Evolutionary conservation across 2,113 vertebrate species (phyloP).

Genomic region (Orientallactaga bullata): DNA sequence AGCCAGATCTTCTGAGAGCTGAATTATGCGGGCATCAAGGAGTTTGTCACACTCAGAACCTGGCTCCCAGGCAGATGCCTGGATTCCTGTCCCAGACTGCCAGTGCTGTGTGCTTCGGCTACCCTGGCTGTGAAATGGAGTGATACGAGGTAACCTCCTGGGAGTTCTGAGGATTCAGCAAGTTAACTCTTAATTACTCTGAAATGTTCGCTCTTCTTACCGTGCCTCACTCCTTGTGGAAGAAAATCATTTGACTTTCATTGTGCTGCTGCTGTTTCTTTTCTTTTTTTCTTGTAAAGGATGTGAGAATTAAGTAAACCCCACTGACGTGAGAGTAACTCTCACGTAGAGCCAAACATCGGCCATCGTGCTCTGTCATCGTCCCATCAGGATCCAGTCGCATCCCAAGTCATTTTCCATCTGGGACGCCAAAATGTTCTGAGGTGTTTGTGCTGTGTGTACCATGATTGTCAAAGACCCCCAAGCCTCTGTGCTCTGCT

Average conservation of each 20-base stretch:
- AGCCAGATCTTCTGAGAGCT: neutral
- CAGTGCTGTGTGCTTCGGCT: neutral
- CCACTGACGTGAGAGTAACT: neutral
- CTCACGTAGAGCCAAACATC: neutral
- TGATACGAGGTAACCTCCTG: neutral
- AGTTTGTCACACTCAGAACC: neutral
- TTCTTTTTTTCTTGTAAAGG: neutral
- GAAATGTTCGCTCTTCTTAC: conserved; percentile 1
- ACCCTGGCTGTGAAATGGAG: neutral
- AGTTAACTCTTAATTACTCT: neutral
- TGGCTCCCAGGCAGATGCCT: neutral
- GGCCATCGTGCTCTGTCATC: too few relatives aligned
- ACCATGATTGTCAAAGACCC: neutral
- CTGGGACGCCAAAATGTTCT: neutral
- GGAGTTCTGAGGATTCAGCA: neutral
- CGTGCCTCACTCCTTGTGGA: neutral
- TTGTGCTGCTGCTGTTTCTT: too few relatives aligned
- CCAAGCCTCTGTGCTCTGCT: neutral
- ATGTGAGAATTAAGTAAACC: neutral
- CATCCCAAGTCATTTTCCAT: neutral
- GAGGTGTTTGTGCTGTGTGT: too few relatives aligned
- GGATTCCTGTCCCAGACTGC: neutral
- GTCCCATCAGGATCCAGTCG: neutral
- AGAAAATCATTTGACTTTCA: neutral
- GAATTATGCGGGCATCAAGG: neutral